Conservation (phyloP, 2,888 invertebrate genomes). For the Elegia similella region DNA sequence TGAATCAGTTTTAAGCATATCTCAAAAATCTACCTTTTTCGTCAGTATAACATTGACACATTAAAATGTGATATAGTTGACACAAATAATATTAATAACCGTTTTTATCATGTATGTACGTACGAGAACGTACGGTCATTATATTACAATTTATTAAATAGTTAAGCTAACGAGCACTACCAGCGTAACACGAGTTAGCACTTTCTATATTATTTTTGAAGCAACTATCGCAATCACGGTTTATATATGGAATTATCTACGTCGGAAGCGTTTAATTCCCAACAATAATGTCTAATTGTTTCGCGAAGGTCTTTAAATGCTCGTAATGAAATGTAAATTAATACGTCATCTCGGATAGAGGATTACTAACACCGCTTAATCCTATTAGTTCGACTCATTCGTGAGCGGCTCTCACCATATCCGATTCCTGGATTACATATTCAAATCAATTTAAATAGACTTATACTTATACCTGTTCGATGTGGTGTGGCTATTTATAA, state of each 20-base stretch:
- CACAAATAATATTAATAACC: neutral
- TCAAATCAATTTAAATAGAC: constrained; percentile 7
- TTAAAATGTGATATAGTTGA: too few species aligned
- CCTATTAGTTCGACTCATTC: constrained; percentile 42
- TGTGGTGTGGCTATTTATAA: neutral
- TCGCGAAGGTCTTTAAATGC: constrained; percentile 28
- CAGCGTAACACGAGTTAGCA: neutral
- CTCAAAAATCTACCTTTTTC: too few species aligned
- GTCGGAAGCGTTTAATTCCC: neutral
- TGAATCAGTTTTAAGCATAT: too few species aligned
- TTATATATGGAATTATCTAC: neutral
- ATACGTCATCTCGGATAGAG: constrained; percentile 56
- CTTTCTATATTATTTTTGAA: constrained; percentile 2
- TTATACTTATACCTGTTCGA: neutral
- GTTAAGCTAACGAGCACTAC: neutral
- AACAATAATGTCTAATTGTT: neutral
- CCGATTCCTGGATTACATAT: constrained; percentile 12
- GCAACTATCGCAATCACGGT: neutral
- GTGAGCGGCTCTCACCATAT: constrained; percentile 2
- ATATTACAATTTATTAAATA: constrained; percentile 3
- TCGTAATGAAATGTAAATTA: constrained; percentile 64
- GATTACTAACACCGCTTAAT: constrained; percentile 50
- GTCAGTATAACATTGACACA: too few species aligned
- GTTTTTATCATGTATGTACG: neutral
- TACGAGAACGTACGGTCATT: neutral